phyloP scores from a whole-genome alignment of 2,113 vertebrate species.

The Capra hircus region DNA sequence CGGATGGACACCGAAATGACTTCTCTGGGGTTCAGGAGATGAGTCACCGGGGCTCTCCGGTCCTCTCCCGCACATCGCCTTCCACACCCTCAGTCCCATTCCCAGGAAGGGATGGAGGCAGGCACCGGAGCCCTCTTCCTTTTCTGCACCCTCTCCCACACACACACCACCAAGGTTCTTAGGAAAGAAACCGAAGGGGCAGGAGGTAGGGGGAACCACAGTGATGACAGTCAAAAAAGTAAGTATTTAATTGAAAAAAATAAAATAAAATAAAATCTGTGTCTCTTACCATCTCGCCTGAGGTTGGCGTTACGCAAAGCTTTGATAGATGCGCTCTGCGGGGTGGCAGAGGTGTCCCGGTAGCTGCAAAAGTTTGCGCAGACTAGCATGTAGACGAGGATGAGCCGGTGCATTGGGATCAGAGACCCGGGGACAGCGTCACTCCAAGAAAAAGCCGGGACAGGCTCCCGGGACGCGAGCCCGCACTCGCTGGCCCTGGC shows the following conservation, averaged over 20 bases:
- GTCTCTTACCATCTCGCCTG: slow-evolving; percentile 83
- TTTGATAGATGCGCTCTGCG: slow-evolving; percentile 82
- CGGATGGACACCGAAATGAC: background rate
- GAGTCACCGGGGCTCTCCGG: background rate
- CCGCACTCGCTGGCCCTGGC: background rate
- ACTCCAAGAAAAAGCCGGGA: slow-evolving; percentile 39
- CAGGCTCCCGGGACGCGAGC: background rate
- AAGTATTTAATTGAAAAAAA: background rate
- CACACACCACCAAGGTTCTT: background rate
- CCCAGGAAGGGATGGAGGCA: background rate
- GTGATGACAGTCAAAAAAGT: background rate
- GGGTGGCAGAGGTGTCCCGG: slow-evolving; percentile 75
- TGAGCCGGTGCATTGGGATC: slow-evolving; percentile 82
- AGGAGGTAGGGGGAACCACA: background rate
- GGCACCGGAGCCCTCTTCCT: background rate
- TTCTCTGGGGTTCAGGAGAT: background rate
- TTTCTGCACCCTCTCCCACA: background rate
- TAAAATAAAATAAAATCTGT: background rate
- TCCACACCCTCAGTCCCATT: background rate
- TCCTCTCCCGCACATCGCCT: background rate
- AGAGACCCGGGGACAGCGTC: background rate
- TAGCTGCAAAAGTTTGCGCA: slow-evolving; percentile 80
- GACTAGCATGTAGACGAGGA: slow-evolving; percentile 75
- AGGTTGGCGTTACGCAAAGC: slow-evolving; percentile 80
- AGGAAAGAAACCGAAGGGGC: background rate